These are phyloP conservation scores for Rhodeus uyekii DNA, from an alignment of 2,797 vertebrate species.

Conservation along the genomic window DNA sequence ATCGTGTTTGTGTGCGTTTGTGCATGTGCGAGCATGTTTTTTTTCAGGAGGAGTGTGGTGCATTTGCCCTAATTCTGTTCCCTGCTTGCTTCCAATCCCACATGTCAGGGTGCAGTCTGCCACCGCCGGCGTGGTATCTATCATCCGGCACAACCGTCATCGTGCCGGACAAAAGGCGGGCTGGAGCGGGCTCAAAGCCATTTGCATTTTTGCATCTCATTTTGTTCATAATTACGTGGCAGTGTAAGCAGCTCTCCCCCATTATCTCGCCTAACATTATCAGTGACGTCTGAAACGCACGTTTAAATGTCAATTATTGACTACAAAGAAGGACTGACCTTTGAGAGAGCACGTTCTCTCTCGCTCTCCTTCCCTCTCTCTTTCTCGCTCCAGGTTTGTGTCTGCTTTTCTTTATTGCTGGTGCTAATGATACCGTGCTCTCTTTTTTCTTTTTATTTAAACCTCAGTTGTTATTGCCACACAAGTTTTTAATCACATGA, in stretches of 20 bases:
- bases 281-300: slow-evolving; percentile 90
- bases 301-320: slow-evolving; percentile 99
- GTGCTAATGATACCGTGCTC: slow-evolving; percentile 50
- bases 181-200: slow-evolving; percentile 84
- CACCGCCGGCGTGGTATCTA: slow-evolving; percentile 86
- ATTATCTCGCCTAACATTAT: slow-evolving; percentile 94
- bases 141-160: slow-evolving; percentile 84
- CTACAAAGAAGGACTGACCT: slow-evolving; percentile 92
- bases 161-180: slow-evolving; percentile 89
- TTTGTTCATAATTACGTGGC: slow-evolving; percentile 94
- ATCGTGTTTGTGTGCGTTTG: slow-evolving; percentile 48
- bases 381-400: slow-evolving; percentile 57
- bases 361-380: slow-evolving; percentile 64
- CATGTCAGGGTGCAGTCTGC: slow-evolving; percentile 84
- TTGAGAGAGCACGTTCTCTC: slow-evolving; percentile 83
- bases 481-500: slow-evolving; percentile 45
- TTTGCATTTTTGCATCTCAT: slow-evolving; percentile 99
- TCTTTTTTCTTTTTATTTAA: slow-evolving; percentile 39
- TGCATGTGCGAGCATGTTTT: slow-evolving; percentile 43
- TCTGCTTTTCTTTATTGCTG: slow-evolving; percentile 52
- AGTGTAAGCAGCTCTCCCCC: slow-evolving; percentile 83
- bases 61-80: slow-evolving; percentile 80
- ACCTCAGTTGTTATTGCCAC: slow-evolving; percentile 29
- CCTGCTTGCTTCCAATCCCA: slow-evolving; percentile 77
- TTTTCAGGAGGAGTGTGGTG: slow-evolving; percentile 72